Evolutionary conservation across 2,113 vertebrate genomes (phyloP), one percentile per base, ranked within the genome.

Genomic region (human): DNA sequence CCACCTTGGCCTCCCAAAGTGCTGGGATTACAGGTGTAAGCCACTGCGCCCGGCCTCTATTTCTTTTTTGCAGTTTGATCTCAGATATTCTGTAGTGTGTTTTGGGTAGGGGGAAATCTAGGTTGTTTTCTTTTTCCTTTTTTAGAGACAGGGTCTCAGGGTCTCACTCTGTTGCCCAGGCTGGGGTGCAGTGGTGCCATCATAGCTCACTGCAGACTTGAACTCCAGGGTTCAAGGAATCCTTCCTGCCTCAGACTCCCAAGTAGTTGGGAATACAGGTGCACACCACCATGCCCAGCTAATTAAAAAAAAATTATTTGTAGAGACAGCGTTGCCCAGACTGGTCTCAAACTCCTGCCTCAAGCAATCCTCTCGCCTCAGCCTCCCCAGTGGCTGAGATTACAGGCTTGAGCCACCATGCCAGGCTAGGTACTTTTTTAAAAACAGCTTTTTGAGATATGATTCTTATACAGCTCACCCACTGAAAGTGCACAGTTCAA

Each of bases 11-110:
- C 27, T 30, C 61, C 25, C 61, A 64, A 30, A 64, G 61, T 64
- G 61, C 27, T 64, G 61, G 12, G 61, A 64, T 12, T 64, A 64
- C 61, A 61, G 2, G 61, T 30, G 11, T 64, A 25, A 64, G 61
- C 61, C 27, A 64, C 61, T 30, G 12, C 5, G 4, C 61, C 61
- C 6, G 12, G 61, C 27, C 61, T 86, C 20, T 85, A 43, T 75
- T 79, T 78, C 10, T 35, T 64, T 72, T 97, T 93, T 88, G 55
- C 64, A 94, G 52, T 11, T 68, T 94, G 35, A 80, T 61, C 76
- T 88, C 80, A 76, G 38, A 59, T 64, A 20, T 76, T 90, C 89
- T 79, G 10, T 16, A 64, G 10, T 61, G 3, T 64, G 16, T 50
- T 83, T 91, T 55, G 61, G 61, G 27, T 18, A 5, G n/a, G 5